These are phyloP conservation scores for Xiphophorus birchmanni DNA, from an alignment of 2,797 vertebrate species.

Conservation along the genomic window DNA sequence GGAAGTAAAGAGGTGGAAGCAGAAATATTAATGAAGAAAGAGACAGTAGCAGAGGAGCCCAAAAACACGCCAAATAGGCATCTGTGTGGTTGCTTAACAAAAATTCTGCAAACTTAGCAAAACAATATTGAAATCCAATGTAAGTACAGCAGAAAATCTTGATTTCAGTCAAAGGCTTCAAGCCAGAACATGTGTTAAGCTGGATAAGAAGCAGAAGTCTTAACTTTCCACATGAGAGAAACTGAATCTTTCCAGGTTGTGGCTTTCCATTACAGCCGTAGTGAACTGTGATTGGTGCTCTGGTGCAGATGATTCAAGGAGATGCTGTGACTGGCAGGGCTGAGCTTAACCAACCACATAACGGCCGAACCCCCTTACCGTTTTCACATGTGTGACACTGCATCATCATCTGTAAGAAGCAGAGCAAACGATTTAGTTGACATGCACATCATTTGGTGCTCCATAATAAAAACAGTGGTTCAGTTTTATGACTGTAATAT, in stretches of 20 bases:
- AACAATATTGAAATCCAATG: neutral
- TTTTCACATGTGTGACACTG: neutral
- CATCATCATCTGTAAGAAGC: neutral
- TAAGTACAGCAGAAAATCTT: neutral
- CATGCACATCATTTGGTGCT: neutral
- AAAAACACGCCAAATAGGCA: neutral
- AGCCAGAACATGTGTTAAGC: conserved; percentile 16
- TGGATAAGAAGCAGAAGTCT: conserved; percentile 12
- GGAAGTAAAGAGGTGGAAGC: neutral
- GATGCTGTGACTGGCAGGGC: conserved; percentile 9
- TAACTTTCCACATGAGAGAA: conserved; percentile 29
- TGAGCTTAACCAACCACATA: neutral
- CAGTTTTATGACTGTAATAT: neutral
- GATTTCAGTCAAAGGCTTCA: conserved; percentile 7
- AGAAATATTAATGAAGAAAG: conserved; percentile 5
- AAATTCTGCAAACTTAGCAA: neutral
- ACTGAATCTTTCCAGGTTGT: conserved; percentile 27
- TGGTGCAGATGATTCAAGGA: conserved; percentile 14
- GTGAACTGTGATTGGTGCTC: conserved; percentile 17
- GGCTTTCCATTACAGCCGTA: conserved; percentile 32
- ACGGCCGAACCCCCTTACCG: neutral
- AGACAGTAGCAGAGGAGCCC: neutral
- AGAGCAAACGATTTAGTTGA: neutral
- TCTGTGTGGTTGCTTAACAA: neutral
- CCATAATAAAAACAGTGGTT: neutral